phyloP scores from a whole-genome alignment of 2,888 invertebrate species.

The Epinotia demarniana region DNA sequence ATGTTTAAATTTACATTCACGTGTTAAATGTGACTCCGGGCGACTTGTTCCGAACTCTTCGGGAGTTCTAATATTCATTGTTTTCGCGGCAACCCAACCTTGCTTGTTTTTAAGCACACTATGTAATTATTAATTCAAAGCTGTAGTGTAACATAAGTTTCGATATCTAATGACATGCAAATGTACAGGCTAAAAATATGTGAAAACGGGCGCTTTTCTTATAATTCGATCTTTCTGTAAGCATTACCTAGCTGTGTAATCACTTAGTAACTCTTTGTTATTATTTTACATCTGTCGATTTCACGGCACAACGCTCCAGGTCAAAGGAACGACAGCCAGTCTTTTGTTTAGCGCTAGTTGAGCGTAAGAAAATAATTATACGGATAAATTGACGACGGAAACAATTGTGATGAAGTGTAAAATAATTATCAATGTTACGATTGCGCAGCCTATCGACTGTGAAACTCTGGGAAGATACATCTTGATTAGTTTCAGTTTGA shows the following conservation, averaged over 20 bases:
- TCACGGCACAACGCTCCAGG: conserved; percentile 67
- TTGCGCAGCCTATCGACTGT: conserved; percentile 38
- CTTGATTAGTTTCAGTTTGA: conserved; percentile 31
- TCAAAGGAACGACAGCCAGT: conserved; percentile 62
- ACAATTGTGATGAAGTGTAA: conserved; percentile 56
- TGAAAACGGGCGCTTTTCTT: not conserved
- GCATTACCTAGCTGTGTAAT: conserved; percentile 13
- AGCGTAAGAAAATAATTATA: conserved; percentile 76
- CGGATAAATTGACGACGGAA: conserved; percentile 62
- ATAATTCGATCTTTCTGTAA: not conserved
- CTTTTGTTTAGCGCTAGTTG: conserved; percentile 70
- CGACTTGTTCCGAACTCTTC: too few relatives aligned
- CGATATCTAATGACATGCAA: not conserved
- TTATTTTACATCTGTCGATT: conserved; percentile 75
- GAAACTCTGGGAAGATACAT: conserved; percentile 31
- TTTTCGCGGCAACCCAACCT: too few relatives aligned
- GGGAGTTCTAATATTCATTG: too few relatives aligned
- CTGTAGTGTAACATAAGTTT: not conserved
- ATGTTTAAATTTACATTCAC: too few relatives aligned
- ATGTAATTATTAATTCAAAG: not conserved
- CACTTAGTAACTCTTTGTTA: conserved; percentile 62
- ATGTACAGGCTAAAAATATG: not conserved
- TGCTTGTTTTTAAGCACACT: too few relatives aligned
- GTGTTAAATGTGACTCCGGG: too few relatives aligned
- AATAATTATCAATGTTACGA: conserved; percentile 42